Evolutionary conservation across 2,888 invertebrate genomes (phyloP), one percentile per base, ranked within the genome.

Genomic region (Dasysyrphus albostriatus): DNA sequence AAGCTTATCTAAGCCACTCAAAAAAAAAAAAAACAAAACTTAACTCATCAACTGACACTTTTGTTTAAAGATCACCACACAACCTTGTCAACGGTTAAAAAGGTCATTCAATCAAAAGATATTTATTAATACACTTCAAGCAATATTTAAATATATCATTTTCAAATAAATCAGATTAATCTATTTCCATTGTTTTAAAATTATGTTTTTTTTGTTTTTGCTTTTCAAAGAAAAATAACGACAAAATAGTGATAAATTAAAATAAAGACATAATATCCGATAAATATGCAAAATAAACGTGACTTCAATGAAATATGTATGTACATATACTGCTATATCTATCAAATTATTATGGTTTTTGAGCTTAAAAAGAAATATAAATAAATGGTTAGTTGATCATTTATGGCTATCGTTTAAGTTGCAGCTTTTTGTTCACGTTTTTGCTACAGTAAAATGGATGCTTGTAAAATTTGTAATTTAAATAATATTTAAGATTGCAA

Each of bases 211-310:
- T 16, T 16, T 16, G 12, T 39, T 61, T 61, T 44, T n/a, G 5
- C 29, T 61, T 63, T 34, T 29, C 16, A 6, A 54, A 32, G 32
- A 24, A 72, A 65, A 10, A 74, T 9, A 67, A 73, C 29, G 54
- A 79, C 63, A 75, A 74, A 74, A 74, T 56, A n/a, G 61, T 47
- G 42, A 70, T 58, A 70, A 54, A 39, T 69, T 39, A 63, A 70
- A 56, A 61, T 47, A 67, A 74, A 78, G 56, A 44, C 65, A 72
- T 67, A 72, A 73, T 61, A 51, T 54, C 54, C 29, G 61, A 67
- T 59, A 54, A 69, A 79, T 79, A 79, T 72, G 61, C 73, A 54
- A 74, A 74, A 12, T 56, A 74, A 83, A 69, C 47, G 75, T 81
- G 69, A 81, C 59, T 69, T 14, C 29, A 54, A 75, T 67, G 19